Conservation (phyloP, 2,797 vertebrate species). For the Notamacropus eugenii region DNA sequence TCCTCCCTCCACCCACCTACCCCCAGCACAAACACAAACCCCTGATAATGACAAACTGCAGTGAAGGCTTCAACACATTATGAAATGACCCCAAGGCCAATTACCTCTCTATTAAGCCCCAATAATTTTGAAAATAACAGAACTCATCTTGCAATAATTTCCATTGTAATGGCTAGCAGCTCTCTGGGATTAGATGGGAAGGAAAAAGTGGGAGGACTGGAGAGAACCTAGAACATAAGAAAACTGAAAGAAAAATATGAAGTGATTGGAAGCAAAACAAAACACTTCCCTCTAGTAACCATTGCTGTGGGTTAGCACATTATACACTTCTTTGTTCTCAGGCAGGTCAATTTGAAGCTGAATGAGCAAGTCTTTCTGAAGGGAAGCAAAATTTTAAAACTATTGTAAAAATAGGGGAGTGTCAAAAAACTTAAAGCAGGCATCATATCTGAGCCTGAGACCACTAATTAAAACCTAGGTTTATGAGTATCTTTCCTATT, state of each 20-base stretch:
- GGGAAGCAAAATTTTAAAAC: background rate
- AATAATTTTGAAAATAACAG: background rate
- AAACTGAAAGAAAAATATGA: background rate
- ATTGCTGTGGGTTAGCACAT: background rate
- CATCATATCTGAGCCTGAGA: background rate
- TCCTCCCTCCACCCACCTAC: background rate
- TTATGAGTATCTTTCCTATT: background rate
- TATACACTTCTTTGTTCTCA: background rate
- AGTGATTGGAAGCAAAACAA: background rate
- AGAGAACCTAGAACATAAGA: background rate
- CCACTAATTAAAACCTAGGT: background rate
- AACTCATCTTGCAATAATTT: conserved; percentile 39
- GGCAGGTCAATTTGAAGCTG: background rate
- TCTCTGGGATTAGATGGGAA: background rate
- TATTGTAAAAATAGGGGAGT: background rate
- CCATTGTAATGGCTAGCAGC: conserved; percentile 7
- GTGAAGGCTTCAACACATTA: background rate
- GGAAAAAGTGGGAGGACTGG: background rate
- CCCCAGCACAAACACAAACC: background rate
- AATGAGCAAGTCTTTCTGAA: background rate
- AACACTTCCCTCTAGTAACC: background rate
- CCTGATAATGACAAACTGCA: background rate
- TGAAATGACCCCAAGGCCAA: conserved; percentile 4
- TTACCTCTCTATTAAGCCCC: conserved; percentile 19
- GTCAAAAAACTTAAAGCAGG: background rate